Evolutionary conservation across 1,140 invertebrate genomes (phyloP).

Genomic region (Bombus ignitus): DNA sequence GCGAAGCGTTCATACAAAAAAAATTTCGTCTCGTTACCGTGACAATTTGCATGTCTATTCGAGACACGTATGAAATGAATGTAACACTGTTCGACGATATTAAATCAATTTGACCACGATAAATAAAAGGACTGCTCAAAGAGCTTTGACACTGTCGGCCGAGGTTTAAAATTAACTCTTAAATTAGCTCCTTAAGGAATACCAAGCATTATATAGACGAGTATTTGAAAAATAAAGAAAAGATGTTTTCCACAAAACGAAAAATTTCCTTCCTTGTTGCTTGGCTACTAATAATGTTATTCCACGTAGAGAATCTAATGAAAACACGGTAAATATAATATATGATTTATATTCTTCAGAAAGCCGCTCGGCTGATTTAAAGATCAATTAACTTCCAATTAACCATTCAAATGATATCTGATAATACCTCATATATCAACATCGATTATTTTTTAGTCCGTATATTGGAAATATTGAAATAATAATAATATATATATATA

Average conservation of each 20-base stretch:
- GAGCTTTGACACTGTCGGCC: background rate
- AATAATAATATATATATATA: too few relatives aligned
- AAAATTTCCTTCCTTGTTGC: too few relatives aligned
- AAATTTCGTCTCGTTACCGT: background rate
- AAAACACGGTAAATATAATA: too few relatives aligned
- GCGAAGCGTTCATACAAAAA: background rate
- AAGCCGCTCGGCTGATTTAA: too few relatives aligned
- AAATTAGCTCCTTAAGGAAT: background rate
- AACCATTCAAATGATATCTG: too few relatives aligned
- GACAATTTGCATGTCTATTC: constrained; percentile 4
- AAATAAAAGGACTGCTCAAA: background rate
- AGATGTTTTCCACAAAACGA: background rate
- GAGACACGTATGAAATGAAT: background rate
- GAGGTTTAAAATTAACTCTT: background rate
- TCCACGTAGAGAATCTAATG: too few relatives aligned
- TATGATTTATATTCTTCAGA: too few relatives aligned
- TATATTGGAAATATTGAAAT: too few relatives aligned
- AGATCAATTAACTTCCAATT: too few relatives aligned
- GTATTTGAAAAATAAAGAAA: background rate
- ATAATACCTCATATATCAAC: too few relatives aligned
- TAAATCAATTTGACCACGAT: background rate
- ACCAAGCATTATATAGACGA: background rate
- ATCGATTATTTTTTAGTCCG: too few relatives aligned
- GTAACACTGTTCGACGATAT: background rate
- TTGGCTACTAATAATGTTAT: too few relatives aligned